Percentiles rank a stretch among this genome's conserved stretches.
These are phyloP conservation scores for Hypomecis punctinalis DNA, from an alignment of 2,888 invertebrate species.

Conservation along the genomic window DNA sequence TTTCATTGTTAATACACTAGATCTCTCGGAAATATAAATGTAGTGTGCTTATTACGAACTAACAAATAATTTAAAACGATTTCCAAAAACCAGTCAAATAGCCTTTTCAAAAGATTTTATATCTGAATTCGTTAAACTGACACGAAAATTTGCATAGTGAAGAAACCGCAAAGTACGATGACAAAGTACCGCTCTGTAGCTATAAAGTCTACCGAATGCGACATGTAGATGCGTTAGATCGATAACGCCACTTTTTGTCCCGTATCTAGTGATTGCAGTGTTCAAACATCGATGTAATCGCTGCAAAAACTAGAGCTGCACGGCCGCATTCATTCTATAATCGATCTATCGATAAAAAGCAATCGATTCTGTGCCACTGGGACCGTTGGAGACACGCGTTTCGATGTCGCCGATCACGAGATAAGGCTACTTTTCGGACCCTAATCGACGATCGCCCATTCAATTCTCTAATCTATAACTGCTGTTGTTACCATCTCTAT, in stretches of 20 bases:
- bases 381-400: slow-evolving; percentile 24
- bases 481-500: slow-evolving; percentile 16
- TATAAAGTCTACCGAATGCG: slow-evolving; percentile 37
- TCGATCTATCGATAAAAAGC: slow-evolving; percentile 49
- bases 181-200: slow-evolving; percentile 33
- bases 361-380: slow-evolving; percentile 45
- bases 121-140: too few relatives aligned
- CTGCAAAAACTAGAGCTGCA: slow-evolving; percentile 55
- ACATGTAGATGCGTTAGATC: slow-evolving; percentile 39
- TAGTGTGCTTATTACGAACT: too few relatives aligned
- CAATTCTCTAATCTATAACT: slow-evolving; percentile 7
- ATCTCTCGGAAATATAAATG: too few relatives aligned
- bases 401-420: slow-evolving; percentile 29
- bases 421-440: slow-evolving; percentile 17
- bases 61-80: too few relatives aligned
- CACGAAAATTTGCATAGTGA: too few relatives aligned
- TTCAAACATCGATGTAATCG: slow-evolving; percentile 52
- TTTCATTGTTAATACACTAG: too few relatives aligned
- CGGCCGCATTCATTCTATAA: slow-evolving; percentile 47
- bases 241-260: slow-evolving; percentile 43
- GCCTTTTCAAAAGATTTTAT: too few relatives aligned
- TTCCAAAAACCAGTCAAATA: too few relatives aligned
- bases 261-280: slow-evolving; percentile 33
- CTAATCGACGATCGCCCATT: slow-evolving; percentile 19
- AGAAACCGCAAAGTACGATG: neutral